Percentiles rank a stretch among this genome's conserved stretches.
Conservation (phyloP, 2,797 vertebrate genomes). For the Toxotes lorentzi region DNA sequence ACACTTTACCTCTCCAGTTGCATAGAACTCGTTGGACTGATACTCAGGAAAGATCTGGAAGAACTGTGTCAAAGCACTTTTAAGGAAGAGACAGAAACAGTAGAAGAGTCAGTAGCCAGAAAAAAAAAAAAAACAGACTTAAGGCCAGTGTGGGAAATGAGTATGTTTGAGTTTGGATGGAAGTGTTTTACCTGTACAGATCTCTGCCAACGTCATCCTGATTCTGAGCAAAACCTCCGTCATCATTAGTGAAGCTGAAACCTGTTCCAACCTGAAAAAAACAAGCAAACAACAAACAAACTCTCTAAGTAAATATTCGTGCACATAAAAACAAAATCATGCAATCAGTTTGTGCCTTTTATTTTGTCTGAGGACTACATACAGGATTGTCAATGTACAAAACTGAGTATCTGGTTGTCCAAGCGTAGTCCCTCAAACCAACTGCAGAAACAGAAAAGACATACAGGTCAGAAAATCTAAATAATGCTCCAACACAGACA, state of each 20-base stretch:
- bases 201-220: conserved; percentile 87
- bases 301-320: too few relatives aligned
- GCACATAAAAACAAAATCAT: neutral
- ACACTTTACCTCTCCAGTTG: conserved; percentile 87
- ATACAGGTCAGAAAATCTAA: neutral
- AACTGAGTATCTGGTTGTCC: conserved; percentile 87
- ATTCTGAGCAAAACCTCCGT: conserved; percentile 81
- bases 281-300: conserved; percentile 13
- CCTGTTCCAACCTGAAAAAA: conserved; percentile 86
- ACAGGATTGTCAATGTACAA: conserved; percentile 89
- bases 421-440: conserved; percentile 83
- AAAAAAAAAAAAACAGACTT: neutral
- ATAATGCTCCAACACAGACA: neutral
- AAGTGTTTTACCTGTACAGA: conserved; percentile 82
- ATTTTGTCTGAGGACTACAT: conserved; percentile 42
- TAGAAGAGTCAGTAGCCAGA: neutral
- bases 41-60: conserved; percentile 91
- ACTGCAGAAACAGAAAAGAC: conserved; percentile 75
- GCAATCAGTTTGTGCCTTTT: neutral
- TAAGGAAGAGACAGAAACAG: conserved; percentile 36
- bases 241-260: conserved; percentile 87
- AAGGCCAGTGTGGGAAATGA: too few relatives aligned
- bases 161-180: neutral
- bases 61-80: conserved; percentile 87
- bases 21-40: conserved; percentile 89